Percentiles rank a stretch among this genome's conserved stretches.
phyloP scores from a whole-genome alignment of 2,888 invertebrate genomes.

The Glaucopsyche alexis region DNA sequence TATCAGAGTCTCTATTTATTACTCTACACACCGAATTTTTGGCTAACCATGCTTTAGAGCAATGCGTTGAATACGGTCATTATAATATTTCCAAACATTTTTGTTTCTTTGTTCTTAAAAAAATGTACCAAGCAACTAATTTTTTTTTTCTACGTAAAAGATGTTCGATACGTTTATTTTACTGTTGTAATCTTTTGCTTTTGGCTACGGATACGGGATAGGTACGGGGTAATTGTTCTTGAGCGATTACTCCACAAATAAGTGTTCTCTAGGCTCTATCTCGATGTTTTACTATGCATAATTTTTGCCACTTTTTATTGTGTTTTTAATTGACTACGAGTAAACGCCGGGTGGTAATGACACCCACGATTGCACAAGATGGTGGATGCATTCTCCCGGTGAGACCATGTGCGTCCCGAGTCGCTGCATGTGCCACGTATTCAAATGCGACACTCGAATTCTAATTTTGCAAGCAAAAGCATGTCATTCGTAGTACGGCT shows the following conservation, averaged over 20 bases:
- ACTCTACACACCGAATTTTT: too few species aligned
- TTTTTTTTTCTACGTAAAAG: too few species aligned
- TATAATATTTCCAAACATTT: too few species aligned
- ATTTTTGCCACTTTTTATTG: not conserved
- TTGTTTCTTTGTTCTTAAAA: too few species aligned
- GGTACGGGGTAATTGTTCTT: too few species aligned
- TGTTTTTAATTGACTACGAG: not conserved
- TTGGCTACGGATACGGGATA: not conserved
- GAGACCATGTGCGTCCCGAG: conserved; percentile 56
- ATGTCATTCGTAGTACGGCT: conserved; percentile 54
- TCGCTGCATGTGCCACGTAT: conserved; percentile 47
- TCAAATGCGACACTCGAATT: conserved; percentile 53
- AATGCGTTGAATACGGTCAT: too few species aligned
- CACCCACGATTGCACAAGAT: conserved; percentile 49
- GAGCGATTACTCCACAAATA: not conserved
- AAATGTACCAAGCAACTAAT: too few species aligned
- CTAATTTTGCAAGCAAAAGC: conserved; percentile 57
- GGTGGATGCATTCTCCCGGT: conserved; percentile 49
- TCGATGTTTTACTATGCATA: not conserved
- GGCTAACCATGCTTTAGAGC: too few species aligned
- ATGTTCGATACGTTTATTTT: too few species aligned
- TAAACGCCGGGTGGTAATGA: not conserved
- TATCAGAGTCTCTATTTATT: not conserved
- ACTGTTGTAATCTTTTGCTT: too few species aligned
- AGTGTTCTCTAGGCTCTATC: not conserved